Conservation (phyloP, 1,140 invertebrate species). For the Paralvinella palmiformis region DNA sequence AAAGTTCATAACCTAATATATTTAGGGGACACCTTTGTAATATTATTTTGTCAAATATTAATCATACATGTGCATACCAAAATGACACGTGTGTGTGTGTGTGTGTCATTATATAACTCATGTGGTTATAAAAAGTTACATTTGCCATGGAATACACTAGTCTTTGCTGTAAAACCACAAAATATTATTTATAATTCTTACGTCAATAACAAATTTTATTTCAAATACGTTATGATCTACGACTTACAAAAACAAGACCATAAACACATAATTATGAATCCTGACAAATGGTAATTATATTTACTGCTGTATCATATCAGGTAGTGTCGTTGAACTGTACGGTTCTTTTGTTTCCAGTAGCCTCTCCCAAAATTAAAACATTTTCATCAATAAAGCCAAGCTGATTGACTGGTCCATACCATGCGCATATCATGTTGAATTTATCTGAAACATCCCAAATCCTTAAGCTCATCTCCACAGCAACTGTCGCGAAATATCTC, state of each 20-base stretch:
- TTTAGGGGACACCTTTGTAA: too few relatives aligned
- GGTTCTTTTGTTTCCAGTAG: conserved; percentile 2
- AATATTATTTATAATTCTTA: background rate
- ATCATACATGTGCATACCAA: too few relatives aligned
- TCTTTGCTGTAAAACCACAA: background rate
- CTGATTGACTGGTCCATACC: conserved; percentile 9
- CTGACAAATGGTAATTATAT: background rate
- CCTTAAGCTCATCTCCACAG: conserved; percentile 8
- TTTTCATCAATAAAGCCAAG: conserved; percentile 4
- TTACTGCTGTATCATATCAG: background rate
- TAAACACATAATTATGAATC: background rate
- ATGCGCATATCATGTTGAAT: background rate
- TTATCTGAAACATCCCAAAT: background rate
- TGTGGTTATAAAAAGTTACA: too few relatives aligned
- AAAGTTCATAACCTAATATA: too few relatives aligned
- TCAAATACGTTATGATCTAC: background rate
- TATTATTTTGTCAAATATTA: too few relatives aligned
- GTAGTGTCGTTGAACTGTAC: background rate
- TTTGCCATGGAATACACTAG: too few relatives aligned
- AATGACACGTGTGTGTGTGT: too few relatives aligned
- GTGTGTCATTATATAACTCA: too few relatives aligned
- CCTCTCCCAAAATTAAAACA: background rate
- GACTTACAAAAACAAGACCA: background rate
- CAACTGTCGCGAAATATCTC: background rate
- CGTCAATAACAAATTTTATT: background rate